Base-by-base conservation (phyloP, 2,797 vertebrate genomes). In the Garrulus glandarius region DNA sequence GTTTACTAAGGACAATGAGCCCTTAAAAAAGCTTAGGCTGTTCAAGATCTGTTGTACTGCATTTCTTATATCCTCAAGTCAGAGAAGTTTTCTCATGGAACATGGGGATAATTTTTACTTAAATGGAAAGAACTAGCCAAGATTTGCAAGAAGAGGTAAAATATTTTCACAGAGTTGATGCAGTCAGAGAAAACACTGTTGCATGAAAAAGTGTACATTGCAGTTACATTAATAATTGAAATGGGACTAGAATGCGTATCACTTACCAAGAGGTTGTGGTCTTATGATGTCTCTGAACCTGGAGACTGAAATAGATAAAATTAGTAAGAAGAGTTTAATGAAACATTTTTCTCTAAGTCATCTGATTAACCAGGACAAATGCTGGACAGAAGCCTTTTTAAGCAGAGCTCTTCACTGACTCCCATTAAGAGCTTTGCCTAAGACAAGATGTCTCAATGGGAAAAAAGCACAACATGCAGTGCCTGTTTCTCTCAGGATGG, bases 231-330 rank as follows among this genome's bases (percentile, higher is more conserved):
- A 36, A 44, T 50, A 60, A 75, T n/a, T 75, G 71, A 59, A 85
- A 77, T 46, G 10, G n/a, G 41, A 67, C 5, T n/a, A 15, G 32
- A 21, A 15, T 10, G 11, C n/a, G n/a, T n/a, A 47, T 60, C 75
- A 78, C 93, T 95, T 50, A 96, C 94, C 75, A 46, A 32, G 0
- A 52, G n/a, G 37, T 32, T 30, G 44, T 36, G 15, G 3, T 89
- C 3, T 27, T 9, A 1, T 0, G 2, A 7, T 15, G 5, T 4
- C 12, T 71, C 22, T 71, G 36, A 26, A 1, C 57, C 89, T 89
- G 72, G 1, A 1, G 95, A 36, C 93, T 97, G 83, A 94, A 93
- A 89, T 5, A 77, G 26, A 47, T 68, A 11, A 68, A 89, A 84
- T 93, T 43, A 87, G 46, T 41, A 78, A 30, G 26, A 52, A 79